Conservation (phyloP, 92 coral and sea anemone genomes). For the Porites cylindrica region DNA sequence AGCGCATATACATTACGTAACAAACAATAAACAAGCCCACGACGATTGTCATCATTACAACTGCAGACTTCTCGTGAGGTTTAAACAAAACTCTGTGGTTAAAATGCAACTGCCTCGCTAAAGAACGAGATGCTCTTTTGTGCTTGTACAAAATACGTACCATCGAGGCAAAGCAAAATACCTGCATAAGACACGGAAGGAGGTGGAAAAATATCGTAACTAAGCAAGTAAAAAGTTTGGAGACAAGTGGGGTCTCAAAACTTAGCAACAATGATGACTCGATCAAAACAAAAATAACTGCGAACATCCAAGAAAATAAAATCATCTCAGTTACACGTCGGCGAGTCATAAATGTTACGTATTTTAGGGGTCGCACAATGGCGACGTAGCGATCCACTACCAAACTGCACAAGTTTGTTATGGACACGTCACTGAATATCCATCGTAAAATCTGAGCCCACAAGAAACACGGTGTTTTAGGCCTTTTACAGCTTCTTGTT, state of each 20-base stretch:
- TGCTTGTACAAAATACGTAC: slow-evolving; percentile 1
- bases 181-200: not conserved
- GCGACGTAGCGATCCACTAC: slow-evolving; percentile 10
- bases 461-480: not conserved
- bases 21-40: slow-evolving; percentile 1
- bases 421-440: not conserved
- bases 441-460: not conserved
- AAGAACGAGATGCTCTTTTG: not conserved
- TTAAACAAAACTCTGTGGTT: slow-evolving; percentile 1
- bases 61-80: slow-evolving; percentile 5
- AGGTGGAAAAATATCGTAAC: not conserved
- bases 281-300: not conserved
- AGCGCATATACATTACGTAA: not conserved
- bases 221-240: not conserved
- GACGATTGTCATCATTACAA: slow-evolving; percentile 10
- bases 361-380: not conserved
- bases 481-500: not conserved
- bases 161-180: not conserved
- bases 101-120: not conserved
- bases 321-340: slow-evolving; percentile 1
- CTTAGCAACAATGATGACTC: too few species aligned
- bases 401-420: not conserved
- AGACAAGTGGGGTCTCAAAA: not conserved
- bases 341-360: slow-evolving; percentile 1
- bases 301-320: not conserved